Base-by-base conservation (phyloP, 2,888 invertebrate species). In the Agrochola lychnidis region DNA sequence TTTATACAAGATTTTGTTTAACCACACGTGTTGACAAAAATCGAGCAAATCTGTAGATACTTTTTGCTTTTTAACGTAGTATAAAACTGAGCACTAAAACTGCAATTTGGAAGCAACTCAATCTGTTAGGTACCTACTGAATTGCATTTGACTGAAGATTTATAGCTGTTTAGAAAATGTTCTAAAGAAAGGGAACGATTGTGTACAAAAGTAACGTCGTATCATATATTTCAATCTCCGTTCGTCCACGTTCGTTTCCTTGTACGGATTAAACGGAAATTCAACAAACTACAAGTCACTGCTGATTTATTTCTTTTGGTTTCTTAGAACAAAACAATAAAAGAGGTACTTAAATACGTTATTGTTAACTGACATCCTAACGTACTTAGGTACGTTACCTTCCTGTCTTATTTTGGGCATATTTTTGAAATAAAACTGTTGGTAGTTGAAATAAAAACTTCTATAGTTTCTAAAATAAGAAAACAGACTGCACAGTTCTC, bases 281-380 rank as follows among this genome's bases (percentile, higher is more conserved):
- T 64, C 48, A 70, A 51, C 19, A 42, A 82, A 75, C 62, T 51
- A 59, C 56, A 64, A 64, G 42, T 81, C 74, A 81, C 81, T 56
- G 40, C 48, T 19, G 48, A 80, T 73, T 80, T 63, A 57, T 73
- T 73, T 36, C 51, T 7, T 7, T 48, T 22, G 22, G 9, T 67
- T 48, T 48, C 22, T 30, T 4, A 22, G 30, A 48, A 48, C 22
- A 30, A 67, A 67, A 67, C 14, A 22, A 2, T 14, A 30, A 48
- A 53, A 22, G 53, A 22, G 22, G 51, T 22, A 51, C 19, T 7
- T 19, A 19, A 51, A 51, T 36, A 36, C 36, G 36, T 36, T 36
- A 36, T 36, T 36, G 36, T 36, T 36, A 3, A 36, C 36, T 36
- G 36, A 36, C 2, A 36, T 36, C 14, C 45, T 36, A 61, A 61